These are phyloP conservation scores for Leptestheria dahalacensis DNA, from an alignment of 1,140 invertebrate species.

Conservation along the genomic window DNA sequence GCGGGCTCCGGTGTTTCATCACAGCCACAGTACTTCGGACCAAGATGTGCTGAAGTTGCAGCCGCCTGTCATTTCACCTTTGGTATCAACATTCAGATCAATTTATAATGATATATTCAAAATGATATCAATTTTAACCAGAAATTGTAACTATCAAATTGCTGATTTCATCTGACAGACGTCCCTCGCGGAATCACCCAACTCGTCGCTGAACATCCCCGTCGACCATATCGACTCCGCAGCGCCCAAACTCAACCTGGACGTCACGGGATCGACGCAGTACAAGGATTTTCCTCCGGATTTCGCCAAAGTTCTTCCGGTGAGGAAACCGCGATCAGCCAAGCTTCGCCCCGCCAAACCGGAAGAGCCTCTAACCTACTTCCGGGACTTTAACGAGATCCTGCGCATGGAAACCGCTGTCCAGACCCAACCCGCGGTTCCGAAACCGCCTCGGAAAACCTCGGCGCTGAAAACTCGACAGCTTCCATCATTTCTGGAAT, in stretches of 20 bases:
- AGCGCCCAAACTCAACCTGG: not conserved
- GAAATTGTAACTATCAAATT: no score
- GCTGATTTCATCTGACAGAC: no score
- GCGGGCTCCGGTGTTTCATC: not conserved
- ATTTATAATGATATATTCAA: no score
- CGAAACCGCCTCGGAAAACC: not conserved
- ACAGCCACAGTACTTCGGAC: not conserved
- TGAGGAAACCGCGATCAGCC: not conserved
- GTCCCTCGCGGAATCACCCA: not conserved
- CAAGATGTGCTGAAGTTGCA: not conserved
- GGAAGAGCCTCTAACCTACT: slow-evolving; percentile 5
- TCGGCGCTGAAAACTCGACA: not conserved
- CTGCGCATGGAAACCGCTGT: not conserved
- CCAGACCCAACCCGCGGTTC: slow-evolving; percentile 2
- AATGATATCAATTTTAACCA: no score
- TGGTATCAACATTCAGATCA: not conserved
- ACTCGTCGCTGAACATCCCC: not conserved
- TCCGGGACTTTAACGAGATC: slow-evolving; percentile 11
- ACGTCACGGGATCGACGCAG: slow-evolving; percentile 1
- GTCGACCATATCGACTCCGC: not conserved
- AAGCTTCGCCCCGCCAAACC: not conserved
- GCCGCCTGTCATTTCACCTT: not conserved
- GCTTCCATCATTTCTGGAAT: not conserved
- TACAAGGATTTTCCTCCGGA: slow-evolving; percentile 7
- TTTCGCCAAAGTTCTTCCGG: not conserved